Base-by-base conservation (phyloP, 2,888 invertebrate genomes). In the Drymonia ruficornis region DNA sequence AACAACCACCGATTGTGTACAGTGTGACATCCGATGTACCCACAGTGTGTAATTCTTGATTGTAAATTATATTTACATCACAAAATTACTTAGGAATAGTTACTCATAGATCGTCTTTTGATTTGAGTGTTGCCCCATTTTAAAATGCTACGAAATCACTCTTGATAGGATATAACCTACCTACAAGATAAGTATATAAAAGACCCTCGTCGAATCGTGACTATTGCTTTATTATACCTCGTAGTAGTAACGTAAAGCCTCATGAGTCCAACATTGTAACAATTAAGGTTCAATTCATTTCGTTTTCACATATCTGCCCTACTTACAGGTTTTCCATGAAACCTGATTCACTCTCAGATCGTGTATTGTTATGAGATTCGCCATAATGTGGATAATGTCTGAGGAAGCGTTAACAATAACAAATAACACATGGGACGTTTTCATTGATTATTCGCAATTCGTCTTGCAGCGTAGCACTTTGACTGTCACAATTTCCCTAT, bases 1-100 rank as follows among this genome's bases (percentile, higher is more conserved):
- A 72, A 77, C 80, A 80, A 74, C 74, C 74, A 71, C 70, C 67
- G 67, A 62, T 80, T 80, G 81, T 81, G 72, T 56, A 57, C 59
- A 42, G 55, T 58, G 51, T 43, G 55, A 58, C 61, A 61, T 60
- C 66, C 55, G 69, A 65, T 59, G 55, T 49, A 52, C 50, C 52
- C 55, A 48, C 61, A 61, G 13, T 36, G 7, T n/a, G 36, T 36
- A 36, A 2, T 36, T 4, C 36, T 36, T 31, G 31, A 31, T 31
- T 31, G 12, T 31, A 31, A 11, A 31, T 31, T 3, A 31, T 11
- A 31, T 31, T 31, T 11, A 2, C 31, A 9, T 31, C 11, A 12
- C 11, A 2, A 2, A 9, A 31, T 31, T 31, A 2, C 11, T 31
- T 31, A 12, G 9, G 11, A 11, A 3, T 3, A 11, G 7, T 23